Base-by-base conservation (phyloP, 2,113 vertebrate genomes). In the Tachycineta bicolor region DNA sequence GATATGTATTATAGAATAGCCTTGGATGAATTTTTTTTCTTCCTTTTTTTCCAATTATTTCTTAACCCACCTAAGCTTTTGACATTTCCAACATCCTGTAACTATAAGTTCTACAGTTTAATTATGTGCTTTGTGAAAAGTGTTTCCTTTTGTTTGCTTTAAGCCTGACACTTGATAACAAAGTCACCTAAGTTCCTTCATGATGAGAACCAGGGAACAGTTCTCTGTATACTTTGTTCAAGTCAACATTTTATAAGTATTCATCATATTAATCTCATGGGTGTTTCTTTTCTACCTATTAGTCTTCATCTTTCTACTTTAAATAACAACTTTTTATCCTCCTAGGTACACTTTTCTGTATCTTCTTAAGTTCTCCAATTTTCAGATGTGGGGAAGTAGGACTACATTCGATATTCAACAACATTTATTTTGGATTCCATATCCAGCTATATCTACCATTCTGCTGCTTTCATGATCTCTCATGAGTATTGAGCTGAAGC, bases 101-200 rank as follows among this genome's bases (percentile, higher is more conserved):
- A 53, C 46, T 93, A 21, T 41, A 53, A 84, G 29, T 82, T 84
- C 60, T 89, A 59, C 29, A 39, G 43, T 82, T 94, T 87, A 93
- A 96, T 91, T 94, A 94, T 1, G 69, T 94, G 84, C 65, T 82
- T 91, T 68, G 29, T 87, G 87, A 96, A 89, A 89, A 82, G 44
- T 71, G 49, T 89, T 96, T 93, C 95, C 93, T 91, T 91, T 91
- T 87, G 83, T 94, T 94, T 91, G 52, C 62, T 91, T 93, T 95
- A 82, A 93, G 11, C 52, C 52, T 87, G 84, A 55, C 74, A 87
- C 69, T 93, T 84, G 73, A 78, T 70, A 84, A 63, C 65, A 78
- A 69, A 76, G 52, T 63, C 56, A 78, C 44, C 9, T 29, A 71
- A 71, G 17, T 71, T 91, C 12, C 52, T 71, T 89, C 53, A 20